phyloP scores from a whole-genome alignment of 2,888 invertebrate species.

The Microctonus brassicae region DNA sequence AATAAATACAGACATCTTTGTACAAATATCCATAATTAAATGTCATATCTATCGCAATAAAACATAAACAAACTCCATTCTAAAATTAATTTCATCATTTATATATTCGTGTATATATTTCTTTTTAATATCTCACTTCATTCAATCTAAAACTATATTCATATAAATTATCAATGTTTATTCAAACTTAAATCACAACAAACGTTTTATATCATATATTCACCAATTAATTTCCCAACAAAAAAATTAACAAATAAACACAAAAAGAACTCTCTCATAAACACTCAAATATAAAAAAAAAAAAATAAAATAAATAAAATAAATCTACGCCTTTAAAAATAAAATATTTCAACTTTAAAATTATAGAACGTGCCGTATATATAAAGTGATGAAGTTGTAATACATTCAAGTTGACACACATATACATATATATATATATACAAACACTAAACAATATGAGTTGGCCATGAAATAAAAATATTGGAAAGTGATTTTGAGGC shows the following conservation, averaged over 20 bases:
- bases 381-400: background rate
- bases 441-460: too few species aligned
- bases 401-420: background rate
- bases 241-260: background rate
- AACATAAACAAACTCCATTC: background rate
- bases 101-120: background rate
- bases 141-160: too few species aligned
- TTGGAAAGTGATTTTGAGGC: slow-evolving; percentile 35
- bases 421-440: background rate
- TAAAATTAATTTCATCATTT: background rate
- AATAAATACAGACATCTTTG: too few species aligned
- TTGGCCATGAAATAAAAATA: slow-evolving; percentile 22
- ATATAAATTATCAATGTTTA: background rate
- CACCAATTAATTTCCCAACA: background rate
- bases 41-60: too few species aligned
- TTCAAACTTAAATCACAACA: background rate
- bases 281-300: background rate
- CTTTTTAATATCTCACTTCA: too few species aligned
- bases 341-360: background rate
- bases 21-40: too few species aligned
- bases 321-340: background rate
- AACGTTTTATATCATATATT: background rate
- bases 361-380: background rate
- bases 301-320: background rate
- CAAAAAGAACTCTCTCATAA: background rate